A percentile compares a stretch with the other conserved stretches of the same genome.
phyloP scores from a whole-genome alignment of 2,113 vertebrate species.

The Lagopus muta region DNA sequence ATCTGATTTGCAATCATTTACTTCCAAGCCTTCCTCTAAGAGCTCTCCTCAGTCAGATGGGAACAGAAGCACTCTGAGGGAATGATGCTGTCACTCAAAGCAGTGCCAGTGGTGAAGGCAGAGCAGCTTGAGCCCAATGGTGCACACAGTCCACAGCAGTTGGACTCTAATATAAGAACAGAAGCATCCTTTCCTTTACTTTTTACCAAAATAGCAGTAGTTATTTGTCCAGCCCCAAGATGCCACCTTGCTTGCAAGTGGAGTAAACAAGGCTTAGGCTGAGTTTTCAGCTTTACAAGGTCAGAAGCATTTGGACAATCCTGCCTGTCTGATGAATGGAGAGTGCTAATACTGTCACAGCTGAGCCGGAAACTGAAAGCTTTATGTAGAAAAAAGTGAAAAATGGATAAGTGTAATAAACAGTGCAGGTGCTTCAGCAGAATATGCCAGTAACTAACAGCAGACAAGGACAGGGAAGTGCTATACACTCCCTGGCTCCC shows the following conservation, averaged over 20 bases:
- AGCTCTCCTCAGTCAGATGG: neutral
- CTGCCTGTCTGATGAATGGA: neutral
- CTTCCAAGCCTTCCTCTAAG: neutral
- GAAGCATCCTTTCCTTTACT: neutral
- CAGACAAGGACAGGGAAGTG: neutral
- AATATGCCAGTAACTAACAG: neutral
- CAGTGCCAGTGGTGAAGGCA: accelerated
- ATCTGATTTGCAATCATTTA: conserved; percentile 27
- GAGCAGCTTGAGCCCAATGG: accelerated
- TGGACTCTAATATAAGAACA: neutral
- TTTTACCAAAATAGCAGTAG: neutral
- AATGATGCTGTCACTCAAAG: neutral
- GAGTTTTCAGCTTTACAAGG: neutral
- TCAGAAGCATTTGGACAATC: neutral
- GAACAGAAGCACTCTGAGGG: neutral
- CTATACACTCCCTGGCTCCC: neutral
- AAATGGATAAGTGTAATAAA: neutral
- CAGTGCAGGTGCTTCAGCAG: neutral
- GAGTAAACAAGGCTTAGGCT: neutral
- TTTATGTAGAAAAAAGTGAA: neutral
- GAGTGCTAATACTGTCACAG: neutral
- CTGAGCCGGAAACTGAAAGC: neutral
- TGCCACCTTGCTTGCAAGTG: neutral
- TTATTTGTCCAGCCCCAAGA: neutral
- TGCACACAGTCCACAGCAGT: neutral